Percentiles rank a stretch among this genome's conserved stretches.
These are phyloP conservation scores for Umimayanthus chanpuru DNA, from an alignment of 92 coral and sea anemone species.

Conservation along the genomic window DNA sequence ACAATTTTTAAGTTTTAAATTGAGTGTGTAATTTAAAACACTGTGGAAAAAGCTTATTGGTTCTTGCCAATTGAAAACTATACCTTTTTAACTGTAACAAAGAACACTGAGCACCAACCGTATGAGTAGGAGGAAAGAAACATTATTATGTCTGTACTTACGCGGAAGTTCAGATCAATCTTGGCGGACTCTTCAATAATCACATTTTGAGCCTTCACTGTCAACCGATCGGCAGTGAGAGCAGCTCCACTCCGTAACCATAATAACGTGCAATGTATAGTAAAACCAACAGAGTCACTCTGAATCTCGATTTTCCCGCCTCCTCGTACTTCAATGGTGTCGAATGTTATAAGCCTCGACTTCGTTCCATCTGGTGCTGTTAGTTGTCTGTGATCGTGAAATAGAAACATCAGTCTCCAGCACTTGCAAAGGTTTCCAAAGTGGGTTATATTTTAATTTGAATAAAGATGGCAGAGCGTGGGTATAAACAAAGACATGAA, in stretches of 20 bases:
- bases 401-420: not conserved
- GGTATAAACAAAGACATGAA: too few relatives aligned
- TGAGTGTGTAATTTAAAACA: too few relatives aligned
- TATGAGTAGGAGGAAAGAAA: too few relatives aligned
- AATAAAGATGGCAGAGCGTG: too few relatives aligned
- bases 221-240: conserved; percentile 52
- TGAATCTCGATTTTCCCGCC: conserved; percentile 71
- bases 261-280: conserved; percentile 54
- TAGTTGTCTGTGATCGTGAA: conserved; percentile 47
- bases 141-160: not conserved
- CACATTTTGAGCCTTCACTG: conserved; percentile 46
- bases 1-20: too few relatives aligned
- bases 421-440: too few relatives aligned
- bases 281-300: conserved; percentile 65
- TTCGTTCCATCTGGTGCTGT: conserved; percentile 64
- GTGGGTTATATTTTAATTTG: too few relatives aligned
- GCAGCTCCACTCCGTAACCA: conserved; percentile 66
- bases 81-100: too few relatives aligned
- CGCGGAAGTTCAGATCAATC: conserved; percentile 62
- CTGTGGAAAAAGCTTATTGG: too few relatives aligned
- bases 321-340: conserved; percentile 61
- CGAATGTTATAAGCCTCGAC: conserved; percentile 57
- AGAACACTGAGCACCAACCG: too few relatives aligned
- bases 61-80: too few relatives aligned
- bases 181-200: conserved; percentile 63